These are phyloP conservation scores for Diploptera punctata DNA, from an alignment of 2,888 invertebrate species.

Conservation along the genomic window DNA sequence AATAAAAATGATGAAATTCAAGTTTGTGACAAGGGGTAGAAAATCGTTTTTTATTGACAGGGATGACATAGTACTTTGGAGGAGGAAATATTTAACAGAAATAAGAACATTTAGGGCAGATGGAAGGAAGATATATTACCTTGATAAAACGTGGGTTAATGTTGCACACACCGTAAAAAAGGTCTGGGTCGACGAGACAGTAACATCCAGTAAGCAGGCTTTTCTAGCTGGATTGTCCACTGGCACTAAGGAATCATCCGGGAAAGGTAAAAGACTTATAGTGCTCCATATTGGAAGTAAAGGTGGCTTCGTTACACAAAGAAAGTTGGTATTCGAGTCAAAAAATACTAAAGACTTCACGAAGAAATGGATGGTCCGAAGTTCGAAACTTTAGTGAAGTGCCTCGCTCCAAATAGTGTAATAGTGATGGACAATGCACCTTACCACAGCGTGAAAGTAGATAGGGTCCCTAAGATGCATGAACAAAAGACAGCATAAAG, in stretches of 20 bases:
- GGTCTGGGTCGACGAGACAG: neutral
- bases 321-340: too few relatives aligned
- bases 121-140: too few relatives aligned
- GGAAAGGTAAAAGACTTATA: too few relatives aligned
- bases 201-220: neutral
- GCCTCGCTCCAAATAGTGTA: neutral
- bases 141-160: neutral
- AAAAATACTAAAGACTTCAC: too few relatives aligned
- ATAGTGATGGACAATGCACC: too few relatives aligned
- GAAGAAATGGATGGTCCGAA: neutral
- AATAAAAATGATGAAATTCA: neutral
- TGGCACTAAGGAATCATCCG: neutral
- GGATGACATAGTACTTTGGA: too few relatives aligned
- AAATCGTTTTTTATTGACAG: too few relatives aligned
- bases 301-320: neutral
- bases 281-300: neutral
- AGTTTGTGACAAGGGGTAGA: too few relatives aligned
- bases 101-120: too few relatives aligned
- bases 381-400: neutral
- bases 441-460: neutral
- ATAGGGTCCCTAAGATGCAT: neutral
- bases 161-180: neutral
- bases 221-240: neutral
- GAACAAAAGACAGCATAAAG: neutral
- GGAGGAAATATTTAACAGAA: too few relatives aligned